These are phyloP conservation scores for Aegithalos caudatus DNA, from an alignment of 2,113 vertebrate genomes.

Conservation along the genomic window DNA sequence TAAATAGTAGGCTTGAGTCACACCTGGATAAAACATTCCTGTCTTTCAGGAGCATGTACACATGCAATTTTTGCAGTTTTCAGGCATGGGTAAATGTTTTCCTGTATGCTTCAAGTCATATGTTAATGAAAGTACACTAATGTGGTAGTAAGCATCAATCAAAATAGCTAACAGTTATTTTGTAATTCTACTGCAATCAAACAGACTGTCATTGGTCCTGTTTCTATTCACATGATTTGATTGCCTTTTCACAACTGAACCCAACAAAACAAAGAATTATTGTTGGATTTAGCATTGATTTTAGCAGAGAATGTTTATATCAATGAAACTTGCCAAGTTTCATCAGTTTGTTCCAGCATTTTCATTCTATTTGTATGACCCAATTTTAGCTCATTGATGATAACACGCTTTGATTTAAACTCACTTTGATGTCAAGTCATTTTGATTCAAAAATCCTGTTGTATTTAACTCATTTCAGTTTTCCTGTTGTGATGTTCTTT, in stretches of 20 bases:
- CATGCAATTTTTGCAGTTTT: neutral
- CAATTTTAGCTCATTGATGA: conserved; percentile 61
- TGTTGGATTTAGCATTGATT: conserved; percentile 32
- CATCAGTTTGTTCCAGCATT: conserved; percentile 32
- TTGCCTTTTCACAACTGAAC: neutral
- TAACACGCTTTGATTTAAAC: conserved; percentile 66
- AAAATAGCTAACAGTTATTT: neutral
- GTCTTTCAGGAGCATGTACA: neutral
- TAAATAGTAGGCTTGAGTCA: neutral
- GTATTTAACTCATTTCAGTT: conserved; percentile 63
- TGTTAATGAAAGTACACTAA: neutral
- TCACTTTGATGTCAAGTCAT: conserved; percentile 57
- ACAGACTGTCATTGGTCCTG: neutral
- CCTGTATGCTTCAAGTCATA: neutral
- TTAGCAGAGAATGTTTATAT: conserved; percentile 32
- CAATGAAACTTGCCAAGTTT: conserved; percentile 43
- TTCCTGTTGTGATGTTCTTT: conserved; percentile 17
- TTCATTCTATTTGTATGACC: conserved; percentile 58
- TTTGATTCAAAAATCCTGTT: conserved; percentile 61
- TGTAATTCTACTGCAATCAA: neutral
- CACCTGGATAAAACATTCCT: neutral
- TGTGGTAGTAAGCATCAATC: neutral
- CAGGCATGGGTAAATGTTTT: neutral
- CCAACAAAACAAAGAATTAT: neutral
- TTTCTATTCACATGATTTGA: neutral